These are phyloP conservation scores for Meloidogyne hapla DNA, from an alignment of 1,140 invertebrate species.

Conservation along the genomic window DNA sequence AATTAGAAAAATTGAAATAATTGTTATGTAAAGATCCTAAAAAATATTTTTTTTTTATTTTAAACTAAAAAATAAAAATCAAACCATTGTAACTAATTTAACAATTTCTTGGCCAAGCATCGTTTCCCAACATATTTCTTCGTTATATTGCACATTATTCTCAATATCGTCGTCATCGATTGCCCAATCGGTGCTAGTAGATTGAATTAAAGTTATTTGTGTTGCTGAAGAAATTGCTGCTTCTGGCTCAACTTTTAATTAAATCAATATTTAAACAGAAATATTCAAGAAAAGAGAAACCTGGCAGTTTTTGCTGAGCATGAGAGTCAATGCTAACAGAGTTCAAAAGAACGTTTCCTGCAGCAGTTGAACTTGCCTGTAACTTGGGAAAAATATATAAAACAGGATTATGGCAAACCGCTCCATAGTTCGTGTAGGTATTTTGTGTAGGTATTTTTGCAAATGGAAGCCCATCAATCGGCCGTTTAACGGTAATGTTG, in stretches of 20 bases:
- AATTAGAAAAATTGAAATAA: conserved; percentile 78
- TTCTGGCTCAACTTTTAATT: neutral
- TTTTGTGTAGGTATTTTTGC: neutral
- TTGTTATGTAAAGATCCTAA: conserved; percentile 67
- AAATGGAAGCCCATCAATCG: conserved; percentile 20
- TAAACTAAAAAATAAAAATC: neutral
- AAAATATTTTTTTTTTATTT: conserved; percentile 7
- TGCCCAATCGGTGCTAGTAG: neutral
- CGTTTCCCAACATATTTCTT: conserved; percentile 87
- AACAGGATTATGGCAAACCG: neutral
- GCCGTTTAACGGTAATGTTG: neutral
- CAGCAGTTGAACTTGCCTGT: neutral
- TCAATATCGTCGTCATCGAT: conserved; percentile 20
- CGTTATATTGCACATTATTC: conserved; percentile 37
- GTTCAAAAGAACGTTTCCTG: neutral
- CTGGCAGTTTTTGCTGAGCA: neutral
- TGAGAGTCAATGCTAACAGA: neutral
- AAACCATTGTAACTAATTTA: conserved; percentile 42
- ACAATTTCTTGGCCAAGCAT: conserved; percentile 80
- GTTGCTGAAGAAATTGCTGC: neutral
- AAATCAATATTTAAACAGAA: neutral
- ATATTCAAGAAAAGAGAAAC: neutral
- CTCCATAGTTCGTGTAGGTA: neutral
- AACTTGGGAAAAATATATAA: neutral
- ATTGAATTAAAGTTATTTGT: neutral